phyloP scores from a whole-genome alignment of 2,113 vertebrate genomes.

The Maccullochella peelii region DNA sequence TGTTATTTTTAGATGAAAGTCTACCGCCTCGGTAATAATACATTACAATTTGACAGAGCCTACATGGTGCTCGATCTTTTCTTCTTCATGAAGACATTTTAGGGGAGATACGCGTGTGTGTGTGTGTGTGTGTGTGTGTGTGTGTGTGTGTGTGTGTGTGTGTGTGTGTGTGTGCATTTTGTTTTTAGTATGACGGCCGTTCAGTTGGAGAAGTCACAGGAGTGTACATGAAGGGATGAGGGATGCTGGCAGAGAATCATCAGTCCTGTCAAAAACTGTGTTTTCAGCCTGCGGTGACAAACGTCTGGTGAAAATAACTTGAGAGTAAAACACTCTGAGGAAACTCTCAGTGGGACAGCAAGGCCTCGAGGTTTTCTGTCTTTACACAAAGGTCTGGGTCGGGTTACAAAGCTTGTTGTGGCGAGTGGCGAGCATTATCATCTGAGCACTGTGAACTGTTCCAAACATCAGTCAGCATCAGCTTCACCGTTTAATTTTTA shows the following conservation, averaged over 20 bases:
- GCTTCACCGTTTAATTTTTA: background rate
- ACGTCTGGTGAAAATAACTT: background rate
- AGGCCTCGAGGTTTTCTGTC: background rate
- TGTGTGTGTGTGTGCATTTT: background rate
- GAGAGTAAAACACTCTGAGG: background rate
- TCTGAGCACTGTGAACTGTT: background rate
- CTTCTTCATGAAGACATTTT: background rate
- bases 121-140: background rate
- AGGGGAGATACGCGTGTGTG: no score
- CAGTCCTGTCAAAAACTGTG: background rate
- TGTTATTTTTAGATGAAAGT: conserved; percentile 71
- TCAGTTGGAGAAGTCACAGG: background rate
- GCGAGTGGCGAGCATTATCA: background rate
- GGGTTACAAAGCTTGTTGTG: conserved; percentile 25
- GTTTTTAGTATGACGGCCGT: conserved; percentile 19
- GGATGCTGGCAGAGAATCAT: background rate
- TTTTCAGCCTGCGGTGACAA: conserved; percentile 30
- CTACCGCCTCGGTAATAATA: conserved; percentile 67
- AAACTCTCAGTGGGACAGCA: background rate
- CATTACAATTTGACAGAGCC: conserved; percentile 49
- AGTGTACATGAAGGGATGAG: background rate
- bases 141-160: background rate
- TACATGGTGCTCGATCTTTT: conserved; percentile 14
- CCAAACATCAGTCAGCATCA: background rate
- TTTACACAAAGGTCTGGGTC: conserved; percentile 10